Evolutionary conservation across 2,888 invertebrate species (phyloP).

Genomic region (Dasypolia templi): DNA sequence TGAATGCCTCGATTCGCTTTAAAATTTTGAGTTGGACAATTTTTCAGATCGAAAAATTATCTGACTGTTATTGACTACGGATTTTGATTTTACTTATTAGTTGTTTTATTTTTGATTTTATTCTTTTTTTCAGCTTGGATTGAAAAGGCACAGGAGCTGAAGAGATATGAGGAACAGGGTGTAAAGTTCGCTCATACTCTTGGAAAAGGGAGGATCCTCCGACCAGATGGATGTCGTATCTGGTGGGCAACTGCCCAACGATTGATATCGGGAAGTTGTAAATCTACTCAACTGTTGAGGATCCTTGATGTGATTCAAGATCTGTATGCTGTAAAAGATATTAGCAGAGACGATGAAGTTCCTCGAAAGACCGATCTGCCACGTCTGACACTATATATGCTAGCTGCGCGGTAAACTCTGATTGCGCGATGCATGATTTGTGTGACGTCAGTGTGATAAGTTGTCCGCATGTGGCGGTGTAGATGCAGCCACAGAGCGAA

Average conservation of each 20-base stretch:
- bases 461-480: no score
- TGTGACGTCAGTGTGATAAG: no score
- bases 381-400: no score
- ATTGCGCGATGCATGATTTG: no score
- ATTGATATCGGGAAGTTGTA: no score
- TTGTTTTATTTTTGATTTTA: not conserved
- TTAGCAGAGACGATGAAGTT: not conserved
- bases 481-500: not conserved
- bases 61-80: not conserved
- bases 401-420: no score
- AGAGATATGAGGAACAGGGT: no score
- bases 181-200: no score
- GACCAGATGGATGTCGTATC: no score
- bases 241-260: no score
- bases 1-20: conserved; percentile 5
- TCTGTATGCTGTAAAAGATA: conserved; percentile 25
- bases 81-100: conserved; percentile 2
- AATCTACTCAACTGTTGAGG: conserved; percentile 15
- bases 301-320: conserved; percentile 15
- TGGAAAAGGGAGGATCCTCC: no score
- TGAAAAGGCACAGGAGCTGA: no score
- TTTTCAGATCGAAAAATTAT: not conserved
- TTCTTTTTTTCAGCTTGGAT: not conserved
- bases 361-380: rapidly evolving
- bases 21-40: not conserved